A percentile compares a stretch with the other conserved stretches of the same genome.
phyloP scores from a whole-genome alignment of 2,888 invertebrate genomes.

The Nymphalis c-album region DNA sequence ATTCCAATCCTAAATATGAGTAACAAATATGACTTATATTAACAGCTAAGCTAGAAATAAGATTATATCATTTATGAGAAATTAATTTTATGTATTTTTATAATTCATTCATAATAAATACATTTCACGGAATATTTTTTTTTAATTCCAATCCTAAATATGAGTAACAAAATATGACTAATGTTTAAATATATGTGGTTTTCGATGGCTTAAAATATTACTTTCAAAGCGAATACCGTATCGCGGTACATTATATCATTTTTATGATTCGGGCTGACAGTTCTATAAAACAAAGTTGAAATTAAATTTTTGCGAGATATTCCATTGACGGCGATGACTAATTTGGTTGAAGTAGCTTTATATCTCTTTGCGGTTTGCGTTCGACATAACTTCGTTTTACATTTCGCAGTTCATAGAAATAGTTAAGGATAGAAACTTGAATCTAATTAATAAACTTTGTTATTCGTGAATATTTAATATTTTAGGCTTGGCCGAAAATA shows the following conservation, averaged over 20 bases:
- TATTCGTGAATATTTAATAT: too few species aligned
- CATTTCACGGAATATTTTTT: background rate
- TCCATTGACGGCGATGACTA: constrained; percentile 17
- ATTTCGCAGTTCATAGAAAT: constrained; percentile 16
- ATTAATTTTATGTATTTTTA: too few species aligned
- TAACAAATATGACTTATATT: constrained; percentile 9
- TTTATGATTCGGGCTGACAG: constrained; percentile 14
- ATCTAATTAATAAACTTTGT: background rate
- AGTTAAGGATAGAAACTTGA: background rate
- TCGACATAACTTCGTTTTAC: constrained; percentile 25
- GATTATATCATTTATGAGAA: too few species aligned
- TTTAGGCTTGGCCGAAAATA: too few species aligned
- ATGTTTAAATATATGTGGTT: constrained; percentile 5
- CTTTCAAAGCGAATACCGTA: constrained; percentile 6
- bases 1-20: background rate
- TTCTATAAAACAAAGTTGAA: constrained; percentile 24
- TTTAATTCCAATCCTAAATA: background rate
- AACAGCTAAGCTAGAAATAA: too few species aligned
- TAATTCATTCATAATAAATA: background rate
- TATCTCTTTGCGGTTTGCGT: constrained; percentile 21
- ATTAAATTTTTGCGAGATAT: constrained; percentile 21
- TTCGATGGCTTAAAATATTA: constrained; percentile 3
- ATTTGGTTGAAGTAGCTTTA: constrained; percentile 16
- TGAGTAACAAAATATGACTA: constrained; percentile 8
- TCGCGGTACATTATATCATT: constrained; percentile 16